Base-by-base conservation (phyloP, 2,888 invertebrate genomes). In the Hipparchia semele region DNA sequence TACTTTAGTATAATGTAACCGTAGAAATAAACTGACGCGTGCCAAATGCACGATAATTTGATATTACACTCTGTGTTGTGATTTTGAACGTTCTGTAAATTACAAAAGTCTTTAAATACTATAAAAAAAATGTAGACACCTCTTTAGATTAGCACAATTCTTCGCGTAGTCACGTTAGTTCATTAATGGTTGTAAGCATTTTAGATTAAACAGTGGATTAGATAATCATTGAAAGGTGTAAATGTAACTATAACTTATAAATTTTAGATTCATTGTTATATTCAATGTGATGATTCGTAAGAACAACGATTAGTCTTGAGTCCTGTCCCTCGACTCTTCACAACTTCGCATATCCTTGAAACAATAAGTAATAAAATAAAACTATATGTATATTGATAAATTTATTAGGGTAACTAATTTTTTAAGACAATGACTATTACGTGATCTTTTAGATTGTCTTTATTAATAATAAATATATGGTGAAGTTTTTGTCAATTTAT, bases 11-110 rank as follows among this genome's bases (percentile, higher is more conserved):
- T 91, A 90, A 87, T 85, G 87, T 91, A 91, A 84, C 78, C 84
- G 87, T 87, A 88, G 88, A 74, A 73, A 76, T 80, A 80, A 80
- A 78, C 70, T 80, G 82, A 81, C 82, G 81, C 90, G 93, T 92
- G 93, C 92, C 88, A 84, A 85, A 80, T 80, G 93, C 93, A 91
- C 93, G 92, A 87, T 88, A 91, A 92, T 92, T 82, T 90, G 90
- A 92, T 92, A 92, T 91, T 92, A 94, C 94, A 94, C 94, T 94
- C 94, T 94, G 94, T 94, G 94, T 94, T 94, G 94, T 94, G 94
- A 94, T 94, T 93, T 94, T 94, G 90, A 92, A 90, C 88, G 90
- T 91, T 94, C 94, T 94, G 94, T 94, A 94, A 89, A 93, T 90
- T 93, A 91, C 88, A 86, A 90, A 89, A 89, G 81, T 90, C 90